Percentiles rank a stretch among this genome's conserved stretches.
These are phyloP conservation scores for Nyctibius grandis DNA, from an alignment of 2,797 vertebrate genomes.

Conservation along the genomic window DNA sequence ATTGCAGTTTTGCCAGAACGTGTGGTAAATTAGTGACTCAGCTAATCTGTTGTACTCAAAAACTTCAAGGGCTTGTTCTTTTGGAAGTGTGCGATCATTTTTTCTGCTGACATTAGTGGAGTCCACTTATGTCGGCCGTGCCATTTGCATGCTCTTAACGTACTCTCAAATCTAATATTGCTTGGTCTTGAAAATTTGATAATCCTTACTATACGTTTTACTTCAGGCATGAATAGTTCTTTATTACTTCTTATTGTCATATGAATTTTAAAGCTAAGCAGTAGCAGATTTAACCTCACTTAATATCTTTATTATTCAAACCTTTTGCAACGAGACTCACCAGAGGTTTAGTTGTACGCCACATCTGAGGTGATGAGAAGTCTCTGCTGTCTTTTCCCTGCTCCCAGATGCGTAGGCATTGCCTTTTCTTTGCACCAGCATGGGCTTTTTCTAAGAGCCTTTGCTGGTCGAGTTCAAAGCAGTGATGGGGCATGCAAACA, in stretches of 20 bases:
- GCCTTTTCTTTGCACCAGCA: neutral
- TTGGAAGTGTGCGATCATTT: accelerated
- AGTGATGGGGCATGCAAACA: neutral
- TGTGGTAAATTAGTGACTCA: accelerated
- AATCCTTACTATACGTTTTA: neutral
- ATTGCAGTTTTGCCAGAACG: accelerated
- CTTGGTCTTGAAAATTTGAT: neutral
- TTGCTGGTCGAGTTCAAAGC: neutral
- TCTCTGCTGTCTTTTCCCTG: neutral
- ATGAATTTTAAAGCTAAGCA: neutral
- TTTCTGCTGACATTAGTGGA: neutral
- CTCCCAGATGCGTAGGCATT: neutral
- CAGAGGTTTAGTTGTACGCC: neutral
- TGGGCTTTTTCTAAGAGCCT: neutral
- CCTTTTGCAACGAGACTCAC: neutral
- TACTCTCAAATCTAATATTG: neutral
- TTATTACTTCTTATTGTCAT: neutral
- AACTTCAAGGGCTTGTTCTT: neutral
- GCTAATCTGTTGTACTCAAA: accelerated
- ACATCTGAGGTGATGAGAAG: neutral
- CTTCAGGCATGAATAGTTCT: neutral
- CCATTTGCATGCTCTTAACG: neutral
- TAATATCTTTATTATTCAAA: neutral
- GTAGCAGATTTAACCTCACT: neutral
- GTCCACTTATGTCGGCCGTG: neutral